These are phyloP conservation scores for Malurus leucopterus DNA, from an alignment of 2,797 vertebrate species.

Conservation along the genomic window DNA sequence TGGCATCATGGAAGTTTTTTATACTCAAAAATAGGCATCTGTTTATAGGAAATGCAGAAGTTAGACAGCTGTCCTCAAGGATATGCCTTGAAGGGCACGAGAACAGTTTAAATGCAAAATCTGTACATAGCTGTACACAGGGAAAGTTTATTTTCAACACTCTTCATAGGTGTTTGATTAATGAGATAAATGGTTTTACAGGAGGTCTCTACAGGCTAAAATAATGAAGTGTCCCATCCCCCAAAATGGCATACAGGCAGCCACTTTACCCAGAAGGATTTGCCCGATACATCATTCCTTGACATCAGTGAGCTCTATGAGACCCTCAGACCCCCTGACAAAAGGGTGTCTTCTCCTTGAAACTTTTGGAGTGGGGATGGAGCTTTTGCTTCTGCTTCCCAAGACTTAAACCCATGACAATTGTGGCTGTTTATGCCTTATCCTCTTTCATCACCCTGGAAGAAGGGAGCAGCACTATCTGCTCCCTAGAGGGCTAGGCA, in stretches of 20 bases:
- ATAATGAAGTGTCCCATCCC: background rate
- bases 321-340: background rate
- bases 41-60: background rate
- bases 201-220: background rate
- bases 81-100: background rate
- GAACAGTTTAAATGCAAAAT: background rate
- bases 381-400: background rate
- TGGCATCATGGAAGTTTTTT: background rate
- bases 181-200: background rate
- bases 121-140: background rate
- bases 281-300: rapidly evolving
- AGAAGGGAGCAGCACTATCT: background rate
- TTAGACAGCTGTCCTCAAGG: background rate
- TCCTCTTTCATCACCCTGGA: rapidly evolving
- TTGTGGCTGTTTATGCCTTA: background rate
- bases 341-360: background rate
- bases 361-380: rapidly evolving
- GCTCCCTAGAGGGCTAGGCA: background rate
- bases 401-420: background rate
- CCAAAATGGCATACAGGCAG: background rate
- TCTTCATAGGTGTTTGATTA: background rate
- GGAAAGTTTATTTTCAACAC: background rate
- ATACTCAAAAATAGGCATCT: background rate
- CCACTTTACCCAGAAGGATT: background rate
- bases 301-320: rapidly evolving